phyloP scores from a whole-genome alignment of 2,888 invertebrate species.

The Loripinus fragilis region DNA sequence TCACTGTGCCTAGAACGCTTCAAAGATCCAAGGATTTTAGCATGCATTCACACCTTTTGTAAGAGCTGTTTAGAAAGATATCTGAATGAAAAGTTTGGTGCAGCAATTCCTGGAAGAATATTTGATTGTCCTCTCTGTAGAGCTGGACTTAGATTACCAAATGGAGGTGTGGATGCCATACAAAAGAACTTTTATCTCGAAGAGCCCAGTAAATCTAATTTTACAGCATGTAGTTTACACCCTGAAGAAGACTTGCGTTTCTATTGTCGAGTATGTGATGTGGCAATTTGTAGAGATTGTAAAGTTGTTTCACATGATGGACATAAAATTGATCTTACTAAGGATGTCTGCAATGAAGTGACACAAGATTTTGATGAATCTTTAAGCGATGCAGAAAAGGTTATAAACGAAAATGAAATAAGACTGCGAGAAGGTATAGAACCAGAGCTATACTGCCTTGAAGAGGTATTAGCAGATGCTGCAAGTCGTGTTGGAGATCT shows the following conservation, averaged over 20 bases:
- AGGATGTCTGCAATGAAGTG: neutral
- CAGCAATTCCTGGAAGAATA: neutral
- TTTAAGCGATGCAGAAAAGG: neutral
- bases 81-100: neutral
- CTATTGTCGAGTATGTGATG: neutral
- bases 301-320: neutral
- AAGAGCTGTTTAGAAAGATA: neutral
- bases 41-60: slow-evolving; percentile 3
- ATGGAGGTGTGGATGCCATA: neutral
- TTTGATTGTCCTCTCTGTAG: slow-evolving; percentile 2
- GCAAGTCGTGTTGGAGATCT: neutral
- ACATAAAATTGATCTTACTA: neutral
- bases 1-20: neutral
- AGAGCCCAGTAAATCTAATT: neutral
- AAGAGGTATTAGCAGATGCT: neutral
- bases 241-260: neutral
- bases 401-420: slow-evolving; percentile 11
- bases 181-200: slow-evolving; percentile 3
- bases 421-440: neutral
- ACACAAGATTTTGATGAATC: neutral
- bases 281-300: neutral
- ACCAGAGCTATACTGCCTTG: neutral
- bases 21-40: neutral
- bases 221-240: neutral
- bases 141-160: neutral